These are phyloP conservation scores for Calameuta idolon DNA, from an alignment of 2,888 invertebrate genomes.

Conservation along the genomic window DNA sequence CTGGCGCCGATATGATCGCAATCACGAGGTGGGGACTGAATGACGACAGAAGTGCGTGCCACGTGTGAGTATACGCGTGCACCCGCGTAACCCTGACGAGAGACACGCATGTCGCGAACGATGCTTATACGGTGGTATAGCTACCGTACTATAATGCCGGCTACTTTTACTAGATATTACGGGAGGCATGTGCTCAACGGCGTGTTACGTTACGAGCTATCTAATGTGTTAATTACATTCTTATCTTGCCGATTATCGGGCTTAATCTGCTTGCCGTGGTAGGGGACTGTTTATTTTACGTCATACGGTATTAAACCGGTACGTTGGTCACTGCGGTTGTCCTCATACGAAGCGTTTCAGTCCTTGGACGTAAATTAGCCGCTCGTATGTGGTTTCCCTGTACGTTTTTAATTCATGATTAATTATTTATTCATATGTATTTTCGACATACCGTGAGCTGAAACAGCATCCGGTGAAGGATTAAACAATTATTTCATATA, in stretches of 20 bases:
- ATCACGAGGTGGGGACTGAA: background rate
- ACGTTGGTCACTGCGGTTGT: background rate
- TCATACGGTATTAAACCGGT: background rate
- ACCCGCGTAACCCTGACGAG: background rate
- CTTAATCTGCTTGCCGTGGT: slow-evolving; percentile 25
- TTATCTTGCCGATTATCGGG: slow-evolving; percentile 42
- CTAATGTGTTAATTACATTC: slow-evolving; percentile 44
- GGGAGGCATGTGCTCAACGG: slow-evolving; percentile 17
- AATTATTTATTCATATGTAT: no score
- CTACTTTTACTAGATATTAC: background rate
- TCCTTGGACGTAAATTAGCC: background rate
- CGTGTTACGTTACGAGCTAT: slow-evolving; percentile 25
- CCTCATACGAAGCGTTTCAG: background rate
- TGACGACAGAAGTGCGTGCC: background rate
- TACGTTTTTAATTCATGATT: no score
- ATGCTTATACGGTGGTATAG: background rate
- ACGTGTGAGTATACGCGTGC: background rate
- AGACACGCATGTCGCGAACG: background rate
- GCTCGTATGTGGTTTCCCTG: background rate
- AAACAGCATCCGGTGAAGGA: no score
- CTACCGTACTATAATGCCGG: background rate
- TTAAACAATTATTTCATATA: no score
- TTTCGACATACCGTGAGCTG: no score
- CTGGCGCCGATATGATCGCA: background rate
- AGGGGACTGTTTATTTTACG: background rate